Evolutionary conservation across 2,888 invertebrate genomes (phyloP), one percentile per base, ranked within the genome.

Genomic region (Xylocampa areola): DNA sequence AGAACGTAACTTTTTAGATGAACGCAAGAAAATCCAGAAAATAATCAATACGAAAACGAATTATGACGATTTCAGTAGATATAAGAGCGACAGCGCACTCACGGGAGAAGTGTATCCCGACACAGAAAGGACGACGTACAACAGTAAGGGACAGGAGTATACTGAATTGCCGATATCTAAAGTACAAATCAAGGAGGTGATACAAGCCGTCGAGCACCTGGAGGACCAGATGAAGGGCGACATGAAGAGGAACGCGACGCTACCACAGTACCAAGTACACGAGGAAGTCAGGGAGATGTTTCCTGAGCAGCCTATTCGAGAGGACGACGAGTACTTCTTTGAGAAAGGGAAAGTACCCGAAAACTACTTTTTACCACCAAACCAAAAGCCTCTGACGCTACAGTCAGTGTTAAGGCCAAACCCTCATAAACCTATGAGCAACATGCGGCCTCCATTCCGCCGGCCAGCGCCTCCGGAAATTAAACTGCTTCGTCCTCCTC

Each of bases 41-140:
- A 89, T 91, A 81, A 91, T 90, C 87, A 90, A 93, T 82, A 88
- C 87, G 88, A 91, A 92, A 87, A 80, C 82, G 73, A 87, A 87
- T 90, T 91, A 92, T 92, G 86, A 92, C 90, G 85, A 90, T 92
- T 93, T 93, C 93, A 93, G 92, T 91, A 92, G 88, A 81, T 79
- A 68, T 84, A 92, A 84, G 58, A 81, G 78, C 49, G 65, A 68
- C 58, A 73, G 78, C 79, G 82, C 84, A 68, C 86, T 88, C 69
- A 82, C 83, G 66, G 88, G 89, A 54, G 89, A 89, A 70, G 78
- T 85, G 64, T 85, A 80, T 68, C 73, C 74, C 40, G 73, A 78
- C 47, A 73, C 58, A 35, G 63, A 63, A 19, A 62, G 81, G 70
- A 80, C 79, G 75, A 80, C 81, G 76, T 80, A 82, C 77, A 70